Evolutionary conservation across 92 coral and sea anemone genomes (phyloP).

Genomic region (Virgularia gustaviana): DNA sequence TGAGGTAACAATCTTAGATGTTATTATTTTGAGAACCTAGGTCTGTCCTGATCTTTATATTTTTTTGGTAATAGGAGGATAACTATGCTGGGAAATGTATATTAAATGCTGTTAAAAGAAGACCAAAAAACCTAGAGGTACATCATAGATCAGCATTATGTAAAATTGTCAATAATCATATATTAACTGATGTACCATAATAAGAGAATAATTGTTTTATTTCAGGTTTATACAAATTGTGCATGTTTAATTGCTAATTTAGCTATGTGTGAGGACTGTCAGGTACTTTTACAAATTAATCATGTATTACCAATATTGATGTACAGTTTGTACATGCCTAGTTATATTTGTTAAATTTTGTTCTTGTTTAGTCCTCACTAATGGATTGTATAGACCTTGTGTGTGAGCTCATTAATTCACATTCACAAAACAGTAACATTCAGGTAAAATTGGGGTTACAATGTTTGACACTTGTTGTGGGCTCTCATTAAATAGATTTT

Average conservation of each 20-base stretch:
- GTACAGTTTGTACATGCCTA: not conserved
- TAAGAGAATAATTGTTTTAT: not conserved
- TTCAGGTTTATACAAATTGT: conserved; percentile 84
- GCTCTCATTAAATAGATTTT: not conserved
- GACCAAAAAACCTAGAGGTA: conserved; percentile 90
- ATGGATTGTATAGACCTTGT: conserved; percentile 91
- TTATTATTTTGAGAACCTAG: too few species aligned
- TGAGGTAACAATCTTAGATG: conserved; percentile 65
- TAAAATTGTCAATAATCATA: not conserved
- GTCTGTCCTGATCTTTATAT: not conserved
- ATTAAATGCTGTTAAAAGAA: conserved; percentile 66
- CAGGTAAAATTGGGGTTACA: conserved; percentile 60
- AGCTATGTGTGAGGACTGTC: conserved; percentile 90
- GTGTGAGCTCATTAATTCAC: conserved; percentile 69
- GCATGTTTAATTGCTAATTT: conserved; percentile 90
- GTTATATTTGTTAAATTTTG: not conserved
- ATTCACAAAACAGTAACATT: conserved; percentile 69
- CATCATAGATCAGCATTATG: not conserved
- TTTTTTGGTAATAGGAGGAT: conserved; percentile 65
- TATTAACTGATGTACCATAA: not conserved
- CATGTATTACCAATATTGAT: not conserved
- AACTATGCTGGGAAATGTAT: conserved; percentile 90
- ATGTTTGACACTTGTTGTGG: not conserved
- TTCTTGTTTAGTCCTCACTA: conserved; percentile 68
- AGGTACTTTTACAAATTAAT: conserved; percentile 45